These are phyloP conservation scores for Anastrepha ludens DNA, from an alignment of 1,140 invertebrate species.

Conservation along the genomic window DNA sequence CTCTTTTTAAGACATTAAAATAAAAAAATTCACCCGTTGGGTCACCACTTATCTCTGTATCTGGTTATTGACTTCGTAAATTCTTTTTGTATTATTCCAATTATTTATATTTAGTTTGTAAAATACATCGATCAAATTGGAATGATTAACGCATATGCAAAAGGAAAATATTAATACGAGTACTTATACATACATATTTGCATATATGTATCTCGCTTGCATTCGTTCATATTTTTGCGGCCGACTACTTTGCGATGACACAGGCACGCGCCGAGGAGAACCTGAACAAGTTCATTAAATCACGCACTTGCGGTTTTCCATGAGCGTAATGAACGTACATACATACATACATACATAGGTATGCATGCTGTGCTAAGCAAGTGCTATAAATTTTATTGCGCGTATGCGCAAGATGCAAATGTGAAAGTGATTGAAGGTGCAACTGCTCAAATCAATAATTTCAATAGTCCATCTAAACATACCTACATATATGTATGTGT, in stretches of 20 bases:
- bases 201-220: no score
- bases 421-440: slow-evolving; percentile 43
- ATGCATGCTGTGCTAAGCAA: neutral
- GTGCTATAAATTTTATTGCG: neutral
- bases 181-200: no score
- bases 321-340: neutral
- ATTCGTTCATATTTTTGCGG: neutral
- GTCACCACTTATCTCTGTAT: no score
- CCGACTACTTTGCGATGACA: neutral
- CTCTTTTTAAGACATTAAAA: no score
- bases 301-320: slow-evolving; percentile 30
- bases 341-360: neutral
- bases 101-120: no score
- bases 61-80: no score
- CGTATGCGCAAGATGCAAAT: neutral
- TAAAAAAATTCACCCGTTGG: no score
- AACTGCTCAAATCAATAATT: neutral
- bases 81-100: no score
- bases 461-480: neutral
- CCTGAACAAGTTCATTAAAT: slow-evolving; percentile 44
- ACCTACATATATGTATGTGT: neutral
- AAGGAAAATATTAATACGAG: no score
- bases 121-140: no score
- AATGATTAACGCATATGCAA: no score
- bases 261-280: slow-evolving; percentile 19